Evolutionary conservation across 2,113 vertebrate genomes (phyloP).

Genomic region (Bagarius yarrelli): DNA sequence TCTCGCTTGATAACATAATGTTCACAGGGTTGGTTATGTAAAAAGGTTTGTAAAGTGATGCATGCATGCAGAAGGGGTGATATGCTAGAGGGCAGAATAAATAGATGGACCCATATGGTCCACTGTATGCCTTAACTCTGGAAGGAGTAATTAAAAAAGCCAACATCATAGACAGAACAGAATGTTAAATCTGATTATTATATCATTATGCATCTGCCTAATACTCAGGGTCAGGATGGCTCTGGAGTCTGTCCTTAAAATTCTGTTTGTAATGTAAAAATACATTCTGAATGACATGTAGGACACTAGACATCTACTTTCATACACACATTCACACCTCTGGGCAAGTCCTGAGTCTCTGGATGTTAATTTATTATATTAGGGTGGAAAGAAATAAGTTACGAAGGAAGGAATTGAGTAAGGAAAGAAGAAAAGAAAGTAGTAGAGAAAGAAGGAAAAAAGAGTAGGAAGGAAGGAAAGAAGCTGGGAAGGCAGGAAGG

Average conservation of each 20-base stretch:
- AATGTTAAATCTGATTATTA: no score
- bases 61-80: not conserved
- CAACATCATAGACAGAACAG: not conserved
- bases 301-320: not conserved
- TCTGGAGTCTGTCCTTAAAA: not conserved
- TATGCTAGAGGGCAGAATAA: not conserved
- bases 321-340: not conserved
- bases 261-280: not conserved
- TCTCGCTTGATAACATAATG: conserved; percentile 15
- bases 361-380: not conserved
- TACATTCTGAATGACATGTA: not conserved
- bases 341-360: not conserved
- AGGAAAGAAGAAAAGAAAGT: not conserved
- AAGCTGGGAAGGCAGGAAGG: not conserved
- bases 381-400: not conserved
- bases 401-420: not conserved
- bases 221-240: not conserved
- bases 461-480: no score
- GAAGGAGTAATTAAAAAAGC: not conserved
- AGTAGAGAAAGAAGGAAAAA: not conserved
- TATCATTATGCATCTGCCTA: no score
- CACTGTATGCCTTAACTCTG: conserved; percentile 10
- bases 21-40: conserved; percentile 15
- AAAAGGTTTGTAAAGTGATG: conserved; percentile 3
- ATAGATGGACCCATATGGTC: conserved; percentile 22